phyloP scores from a whole-genome alignment of 2,113 vertebrate species.

The Amia ocellicauda region DNA sequence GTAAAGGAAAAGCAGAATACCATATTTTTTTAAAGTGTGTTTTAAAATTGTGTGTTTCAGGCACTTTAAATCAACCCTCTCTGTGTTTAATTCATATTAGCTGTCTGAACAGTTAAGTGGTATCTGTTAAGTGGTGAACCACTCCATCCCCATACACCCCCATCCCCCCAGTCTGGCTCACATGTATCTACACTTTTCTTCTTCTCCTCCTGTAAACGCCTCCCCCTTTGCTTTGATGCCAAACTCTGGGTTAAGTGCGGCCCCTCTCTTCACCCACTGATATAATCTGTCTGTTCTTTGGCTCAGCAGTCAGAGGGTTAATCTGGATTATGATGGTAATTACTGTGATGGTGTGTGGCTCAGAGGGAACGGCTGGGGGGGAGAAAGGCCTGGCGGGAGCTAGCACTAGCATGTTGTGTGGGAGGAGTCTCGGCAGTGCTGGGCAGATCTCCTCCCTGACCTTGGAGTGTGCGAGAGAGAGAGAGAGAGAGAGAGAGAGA shows the following conservation, averaged over 20 bases:
- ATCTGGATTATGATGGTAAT: conserved; percentile 8
- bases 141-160: no score
- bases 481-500: neutral
- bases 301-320: conserved; percentile 12
- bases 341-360: neutral
- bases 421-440: neutral
- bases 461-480: neutral
- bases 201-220: no score
- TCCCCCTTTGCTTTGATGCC: neutral
- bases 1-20: no score
- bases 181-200: no score
- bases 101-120: no score
- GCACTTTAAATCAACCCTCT: no score
- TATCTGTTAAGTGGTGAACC: no score
- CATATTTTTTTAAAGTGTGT: no score
- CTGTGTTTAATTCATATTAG: no score
- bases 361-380: neutral
- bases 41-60: no score
- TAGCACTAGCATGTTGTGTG: neutral
- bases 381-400: conserved; percentile 2
- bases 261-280: neutral
- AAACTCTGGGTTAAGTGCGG: neutral
- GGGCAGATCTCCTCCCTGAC: neutral
- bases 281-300: neutral
- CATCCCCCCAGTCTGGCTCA: no score